Percentiles rank a stretch among this genome's conserved stretches.
Conservation (phyloP, 2,797 vertebrate genomes). For the Rhinophrynus dorsalis region DNA sequence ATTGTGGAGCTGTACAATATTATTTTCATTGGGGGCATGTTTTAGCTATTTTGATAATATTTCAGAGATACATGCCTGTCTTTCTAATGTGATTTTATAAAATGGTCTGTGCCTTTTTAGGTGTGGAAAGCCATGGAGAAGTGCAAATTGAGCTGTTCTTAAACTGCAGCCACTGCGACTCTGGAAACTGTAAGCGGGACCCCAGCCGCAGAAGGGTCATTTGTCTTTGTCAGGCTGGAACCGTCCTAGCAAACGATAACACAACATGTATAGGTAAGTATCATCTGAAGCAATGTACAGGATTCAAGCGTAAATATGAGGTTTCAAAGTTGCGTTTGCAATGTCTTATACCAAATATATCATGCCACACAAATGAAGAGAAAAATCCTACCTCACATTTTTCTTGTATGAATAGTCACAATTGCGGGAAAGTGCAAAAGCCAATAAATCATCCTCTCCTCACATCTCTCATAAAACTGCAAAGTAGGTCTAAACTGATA, state of each 20-base stretch:
- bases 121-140: conserved; percentile 86
- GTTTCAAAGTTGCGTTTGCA: too few species aligned
- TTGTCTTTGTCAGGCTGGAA: conserved; percentile 80
- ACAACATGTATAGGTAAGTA: conserved; percentile 76
- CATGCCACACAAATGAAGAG: too few species aligned
- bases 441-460: too few species aligned
- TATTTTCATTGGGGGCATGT: neutral
- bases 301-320: neutral
- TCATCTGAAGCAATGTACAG: neutral
- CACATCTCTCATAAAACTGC: too few species aligned
- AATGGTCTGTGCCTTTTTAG: conserved; percentile 63
- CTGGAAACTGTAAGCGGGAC: conserved; percentile 79
- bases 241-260: conserved; percentile 79
- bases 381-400: too few species aligned
- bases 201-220: conserved; percentile 70
- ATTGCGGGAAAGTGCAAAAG: too few species aligned
- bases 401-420: too few species aligned
- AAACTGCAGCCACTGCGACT: conserved; percentile 88
- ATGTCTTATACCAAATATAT: too few species aligned
- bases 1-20: too few species aligned
- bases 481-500: too few species aligned
- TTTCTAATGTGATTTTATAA: neutral
- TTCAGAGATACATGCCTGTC: too few species aligned
- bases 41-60: neutral
- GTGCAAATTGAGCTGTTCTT: conserved; percentile 83